A percentile compares a stretch with the other conserved stretches of the same genome.
Conservation (phyloP, 2,797 vertebrate species). For the Leptatherina wallacei region DNA sequence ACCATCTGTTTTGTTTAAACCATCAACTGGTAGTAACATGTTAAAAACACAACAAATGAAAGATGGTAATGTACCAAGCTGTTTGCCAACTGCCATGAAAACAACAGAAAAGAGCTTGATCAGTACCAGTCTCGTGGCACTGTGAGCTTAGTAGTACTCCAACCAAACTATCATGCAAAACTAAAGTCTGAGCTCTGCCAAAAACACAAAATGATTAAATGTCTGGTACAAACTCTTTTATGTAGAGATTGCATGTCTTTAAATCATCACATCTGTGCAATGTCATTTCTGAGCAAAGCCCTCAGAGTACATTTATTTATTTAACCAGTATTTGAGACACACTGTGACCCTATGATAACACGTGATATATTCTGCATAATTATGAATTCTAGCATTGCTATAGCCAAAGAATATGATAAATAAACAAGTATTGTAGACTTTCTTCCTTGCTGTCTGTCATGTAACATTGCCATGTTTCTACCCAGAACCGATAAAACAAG, state of each 20-base stretch:
- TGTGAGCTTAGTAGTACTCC: background rate
- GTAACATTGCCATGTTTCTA: background rate
- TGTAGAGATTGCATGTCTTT: no score
- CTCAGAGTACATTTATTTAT: no score
- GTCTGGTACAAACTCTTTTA: no score
- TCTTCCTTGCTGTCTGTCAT: background rate
- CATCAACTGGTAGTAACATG: background rate
- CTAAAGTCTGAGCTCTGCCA: no score
- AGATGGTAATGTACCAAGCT: background rate
- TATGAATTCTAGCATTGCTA: background rate
- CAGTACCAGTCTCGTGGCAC: background rate
- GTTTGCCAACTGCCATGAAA: no score
- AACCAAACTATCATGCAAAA: background rate
- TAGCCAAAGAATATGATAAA: background rate
- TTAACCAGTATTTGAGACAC: no score
- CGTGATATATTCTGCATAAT: background rate
- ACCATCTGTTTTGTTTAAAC: background rate
- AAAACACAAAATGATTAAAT: no score
- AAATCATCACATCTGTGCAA: no score
- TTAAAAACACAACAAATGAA: background rate
- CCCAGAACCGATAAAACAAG: background rate
- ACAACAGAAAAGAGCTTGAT: no score
- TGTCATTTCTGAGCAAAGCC: no score
- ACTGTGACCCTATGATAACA: background rate
- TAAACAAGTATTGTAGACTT: background rate